phyloP scores from a whole-genome alignment of 2,888 invertebrate species.

The Barypeithes pellucidus region DNA sequence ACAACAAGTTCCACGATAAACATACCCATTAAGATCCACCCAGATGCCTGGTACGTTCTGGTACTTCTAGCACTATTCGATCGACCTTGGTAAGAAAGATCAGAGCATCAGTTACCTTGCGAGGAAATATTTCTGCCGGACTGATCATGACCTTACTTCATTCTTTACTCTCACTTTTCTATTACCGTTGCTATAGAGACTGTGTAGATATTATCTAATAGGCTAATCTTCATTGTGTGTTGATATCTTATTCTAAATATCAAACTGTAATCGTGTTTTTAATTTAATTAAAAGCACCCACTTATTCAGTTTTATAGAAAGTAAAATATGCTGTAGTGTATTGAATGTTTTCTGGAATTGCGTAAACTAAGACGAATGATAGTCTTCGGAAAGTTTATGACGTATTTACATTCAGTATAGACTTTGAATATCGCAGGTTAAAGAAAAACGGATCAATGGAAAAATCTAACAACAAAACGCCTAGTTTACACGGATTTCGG shows the following conservation, averaged over 20 bases:
- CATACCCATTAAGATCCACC: not conserved
- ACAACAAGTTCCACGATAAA: not conserved
- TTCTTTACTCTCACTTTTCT: slow-evolving; percentile 46
- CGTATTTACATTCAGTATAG: no score
- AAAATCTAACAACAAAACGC: no score
- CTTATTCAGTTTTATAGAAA: not conserved
- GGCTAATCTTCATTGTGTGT: slow-evolving; percentile 30
- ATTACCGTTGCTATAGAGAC: slow-evolving; percentile 35
- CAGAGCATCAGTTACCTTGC: slow-evolving; percentile 34
- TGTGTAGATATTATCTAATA: slow-evolving; percentile 36
- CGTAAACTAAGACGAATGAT: not conserved
- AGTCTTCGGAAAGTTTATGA: no score
- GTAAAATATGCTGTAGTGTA: not conserved
- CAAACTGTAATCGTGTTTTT: not conserved
- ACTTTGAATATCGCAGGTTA: no score
- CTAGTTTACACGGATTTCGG: no score
- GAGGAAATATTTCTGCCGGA: slow-evolving; percentile 37
- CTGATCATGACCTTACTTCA: slow-evolving; percentile 41
- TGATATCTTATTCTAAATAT: not conserved
- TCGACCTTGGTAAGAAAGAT: slow-evolving; percentile 37
- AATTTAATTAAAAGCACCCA: slow-evolving; percentile 1
- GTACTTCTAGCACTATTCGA: slow-evolving; percentile 39
- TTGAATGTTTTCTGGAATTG: not conserved
- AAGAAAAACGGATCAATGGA: no score
- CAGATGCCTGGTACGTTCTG: slow-evolving; percentile 37